Base-by-base conservation (phyloP, 2,113 vertebrate species). In the Hydrolagus affinis region DNA sequence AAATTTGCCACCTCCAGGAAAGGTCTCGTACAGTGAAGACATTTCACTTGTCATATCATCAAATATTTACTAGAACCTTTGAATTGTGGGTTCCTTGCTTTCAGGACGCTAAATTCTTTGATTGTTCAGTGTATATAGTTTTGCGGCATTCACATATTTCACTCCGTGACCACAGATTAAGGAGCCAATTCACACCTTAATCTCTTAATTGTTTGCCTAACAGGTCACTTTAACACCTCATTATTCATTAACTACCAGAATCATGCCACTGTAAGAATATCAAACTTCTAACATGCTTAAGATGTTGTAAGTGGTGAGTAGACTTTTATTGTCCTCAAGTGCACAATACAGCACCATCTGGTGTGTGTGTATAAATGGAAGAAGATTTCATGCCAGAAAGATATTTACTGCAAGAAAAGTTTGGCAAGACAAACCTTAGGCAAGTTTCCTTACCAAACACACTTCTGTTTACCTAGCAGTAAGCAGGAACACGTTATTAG, bases 201-300 rank as follows among this genome's bases (percentile, higher is more conserved):
- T 83, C 78, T 62, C 60, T 83, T 83, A 83, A 83, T 83, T 83
- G 78, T 83, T 83, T 60, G 3, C 66, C 14, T 62, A 80, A 8
- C 78, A 83, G 78, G 78, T 83, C 62, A 83, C 23, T 66, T 83
- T 83, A 83, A 83, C 78, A 66, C 78, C 78, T 28, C 78, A 66
- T 83, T 83, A 83, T 64, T 64, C 17, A 66, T 83, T 83, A 83
- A 83, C 78, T 19, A 66, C 62, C 21, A 9, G 14, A 32, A 60
- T 30, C 60, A 30, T 4, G 78, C 78, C 78, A 66, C 23, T 64
- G 77, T 80, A 80, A 80, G 59, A 64, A 80, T 62, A 80, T 80
- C 59, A 80, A 80, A 80, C 78, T 68, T 83, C 78, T 64, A 83
- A 83, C 60, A 25, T 12, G 0, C 19, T 83, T 83, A 66, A 80